phyloP scores from a whole-genome alignment of 2,113 vertebrate species.

The Sinosuthora webbiana region DNA sequence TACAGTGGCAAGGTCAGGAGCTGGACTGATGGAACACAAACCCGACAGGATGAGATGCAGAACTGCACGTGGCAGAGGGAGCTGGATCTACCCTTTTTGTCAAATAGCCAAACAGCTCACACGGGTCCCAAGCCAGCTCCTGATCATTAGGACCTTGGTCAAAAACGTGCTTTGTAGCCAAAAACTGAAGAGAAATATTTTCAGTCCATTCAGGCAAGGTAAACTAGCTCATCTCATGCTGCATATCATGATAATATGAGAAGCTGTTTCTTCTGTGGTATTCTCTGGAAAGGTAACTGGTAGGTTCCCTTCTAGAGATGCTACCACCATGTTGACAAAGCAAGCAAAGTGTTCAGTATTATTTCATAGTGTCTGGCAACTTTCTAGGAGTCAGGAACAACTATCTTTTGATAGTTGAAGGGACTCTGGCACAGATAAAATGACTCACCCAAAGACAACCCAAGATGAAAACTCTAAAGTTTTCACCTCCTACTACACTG shows the following conservation, averaged over 20 bases:
- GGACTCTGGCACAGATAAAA: neutral
- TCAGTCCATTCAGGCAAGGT: neutral
- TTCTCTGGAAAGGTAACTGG: neutral
- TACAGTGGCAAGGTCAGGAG: neutral
- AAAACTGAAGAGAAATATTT: neutral
- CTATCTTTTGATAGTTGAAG: neutral
- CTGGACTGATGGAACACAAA: neutral
- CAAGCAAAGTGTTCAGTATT: neutral
- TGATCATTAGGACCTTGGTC: neutral
- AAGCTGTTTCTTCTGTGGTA: neutral
- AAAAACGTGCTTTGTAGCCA: neutral
- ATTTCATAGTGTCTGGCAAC: neutral
- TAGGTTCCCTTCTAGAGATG: neutral
- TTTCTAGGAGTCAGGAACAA: neutral
- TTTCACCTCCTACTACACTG: neutral
- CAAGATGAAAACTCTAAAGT: neutral
- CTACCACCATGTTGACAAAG: neutral
- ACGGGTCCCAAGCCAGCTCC: accelerated
- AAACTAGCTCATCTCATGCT: neutral
- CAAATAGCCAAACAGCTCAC: neutral
- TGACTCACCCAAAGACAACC: neutral
- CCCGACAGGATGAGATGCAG: neutral
- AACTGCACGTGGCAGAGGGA: neutral
- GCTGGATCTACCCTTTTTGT: neutral
- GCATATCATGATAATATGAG: neutral